Evolutionary conservation across 2,113 vertebrate species (phyloP).

Genomic region (Narcine bancroftii): DNA sequence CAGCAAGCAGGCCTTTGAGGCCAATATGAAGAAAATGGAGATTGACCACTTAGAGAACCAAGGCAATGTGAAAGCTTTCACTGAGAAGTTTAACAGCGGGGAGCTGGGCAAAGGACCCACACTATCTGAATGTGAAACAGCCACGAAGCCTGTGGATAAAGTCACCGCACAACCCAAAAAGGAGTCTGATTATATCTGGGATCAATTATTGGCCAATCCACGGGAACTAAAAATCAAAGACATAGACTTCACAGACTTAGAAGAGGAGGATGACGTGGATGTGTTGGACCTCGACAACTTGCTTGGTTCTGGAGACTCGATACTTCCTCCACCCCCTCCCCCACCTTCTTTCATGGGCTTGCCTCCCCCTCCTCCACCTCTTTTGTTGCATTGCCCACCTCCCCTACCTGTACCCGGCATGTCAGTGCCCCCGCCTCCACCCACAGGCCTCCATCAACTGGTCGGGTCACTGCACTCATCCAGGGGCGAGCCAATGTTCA

Average conservation of each 20-base stretch:
- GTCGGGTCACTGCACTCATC: constrained; percentile 71
- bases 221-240: constrained; percentile 91
- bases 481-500: constrained; percentile 73
- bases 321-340: constrained; percentile 68
- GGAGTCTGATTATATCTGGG: constrained; percentile 95
- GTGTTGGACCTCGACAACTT: constrained; percentile 70
- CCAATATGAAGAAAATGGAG: constrained; percentile 71
- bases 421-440: constrained; percentile 66
- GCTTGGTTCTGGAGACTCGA: constrained; percentile 62
- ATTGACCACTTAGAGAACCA: constrained; percentile 78
- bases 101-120: constrained; percentile 68
- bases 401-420: constrained; percentile 54
- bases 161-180: constrained; percentile 50
- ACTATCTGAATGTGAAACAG: constrained; percentile 57
- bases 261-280: constrained; percentile 83
- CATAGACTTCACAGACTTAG: constrained; percentile 94
- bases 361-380: constrained; percentile 68
- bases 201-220: constrained; percentile 88
- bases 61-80: constrained; percentile 76
- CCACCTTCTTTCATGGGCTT: constrained; percentile 61
- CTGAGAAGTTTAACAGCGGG: constrained; percentile 74
- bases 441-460: constrained; percentile 57
- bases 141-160: constrained; percentile 59
- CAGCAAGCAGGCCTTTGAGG: constrained; percentile 69
- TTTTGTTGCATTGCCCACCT: constrained; percentile 55